These are phyloP conservation scores for Parthenolecanium corni DNA, from an alignment of 2,888 invertebrate genomes.

Conservation along the genomic window DNA sequence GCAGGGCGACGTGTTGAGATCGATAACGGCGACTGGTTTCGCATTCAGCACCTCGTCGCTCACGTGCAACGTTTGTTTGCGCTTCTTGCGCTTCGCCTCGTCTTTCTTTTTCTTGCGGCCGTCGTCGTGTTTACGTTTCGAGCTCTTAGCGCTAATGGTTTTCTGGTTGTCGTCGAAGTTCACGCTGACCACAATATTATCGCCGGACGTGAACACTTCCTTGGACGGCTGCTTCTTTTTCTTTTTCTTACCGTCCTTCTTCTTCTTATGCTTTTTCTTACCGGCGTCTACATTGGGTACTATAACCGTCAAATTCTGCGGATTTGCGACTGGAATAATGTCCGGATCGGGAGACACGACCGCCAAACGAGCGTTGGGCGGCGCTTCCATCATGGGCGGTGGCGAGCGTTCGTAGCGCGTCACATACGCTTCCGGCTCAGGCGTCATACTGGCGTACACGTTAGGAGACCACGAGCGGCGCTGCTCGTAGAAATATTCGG, in stretches of 20 bases:
- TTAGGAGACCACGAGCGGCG: constrained; percentile 36
- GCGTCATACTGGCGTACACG: constrained; percentile 3
- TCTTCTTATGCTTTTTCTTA: constrained; percentile 44
- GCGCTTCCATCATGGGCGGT: constrained; percentile 30
- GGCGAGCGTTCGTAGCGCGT: constrained; percentile 11
- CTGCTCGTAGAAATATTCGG: background rate
- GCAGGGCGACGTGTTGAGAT: constrained; percentile 73
- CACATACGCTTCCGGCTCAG: constrained; percentile 10
- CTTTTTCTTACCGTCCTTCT: constrained; percentile 40
- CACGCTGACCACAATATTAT: constrained; percentile 84
- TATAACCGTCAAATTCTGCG: constrained; percentile 48
- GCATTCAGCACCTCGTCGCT: constrained; percentile 41
- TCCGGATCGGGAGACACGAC: background rate
- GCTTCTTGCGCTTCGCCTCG: constrained; percentile 22
- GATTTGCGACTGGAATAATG: background rate
- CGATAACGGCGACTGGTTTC: constrained; percentile 74
- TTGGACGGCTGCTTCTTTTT: constrained; percentile 49
- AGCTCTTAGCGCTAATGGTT: constrained; percentile 31
- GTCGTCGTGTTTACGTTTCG: constrained; percentile 41
- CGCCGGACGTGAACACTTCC: constrained; percentile 84
- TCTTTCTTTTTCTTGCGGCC: constrained; percentile 34
- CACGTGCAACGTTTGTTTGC: constrained; percentile 35
- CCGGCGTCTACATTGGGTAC: constrained; percentile 44
- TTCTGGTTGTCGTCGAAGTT: constrained; percentile 50
- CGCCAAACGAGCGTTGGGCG: constrained; percentile 25